A percentile compares a stretch with the other conserved stretches of the same genome.
Conservation (phyloP, 53 echinoderm and acorn worm genomes). For the Holothuria leucospilota region DNA sequence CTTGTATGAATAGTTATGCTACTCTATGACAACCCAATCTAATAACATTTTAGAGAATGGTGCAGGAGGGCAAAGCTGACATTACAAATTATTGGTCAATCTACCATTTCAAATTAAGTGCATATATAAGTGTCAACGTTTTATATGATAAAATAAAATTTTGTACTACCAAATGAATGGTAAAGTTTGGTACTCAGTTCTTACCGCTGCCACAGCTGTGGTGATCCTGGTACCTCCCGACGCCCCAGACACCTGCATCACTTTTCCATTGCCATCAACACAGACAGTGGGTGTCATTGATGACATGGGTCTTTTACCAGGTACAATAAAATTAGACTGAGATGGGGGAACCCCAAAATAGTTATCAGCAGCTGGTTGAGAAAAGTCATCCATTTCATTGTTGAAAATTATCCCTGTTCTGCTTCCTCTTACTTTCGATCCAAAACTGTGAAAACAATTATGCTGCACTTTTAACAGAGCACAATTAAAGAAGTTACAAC, state of each 20-base stretch:
- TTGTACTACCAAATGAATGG: too few relatives aligned
- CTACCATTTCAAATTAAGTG: too few relatives aligned
- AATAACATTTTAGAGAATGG: too few relatives aligned
- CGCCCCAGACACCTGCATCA: constrained; percentile 69
- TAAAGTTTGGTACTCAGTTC: not conserved
- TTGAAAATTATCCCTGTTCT: constrained; percentile 92
- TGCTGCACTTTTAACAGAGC: too few relatives aligned
- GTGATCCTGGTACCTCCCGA: constrained; percentile 87
- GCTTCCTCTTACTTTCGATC: constrained; percentile 75
- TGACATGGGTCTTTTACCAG: constrained; percentile 88
- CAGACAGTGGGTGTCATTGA: constrained; percentile 84
- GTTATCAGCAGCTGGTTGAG: constrained; percentile 66
- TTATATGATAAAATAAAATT: too few relatives aligned
- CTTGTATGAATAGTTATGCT: too few relatives aligned
- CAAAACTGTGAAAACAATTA: constrained; percentile 68
- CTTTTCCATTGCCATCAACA: constrained; percentile 57
- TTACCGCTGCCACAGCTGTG: constrained; percentile 63
- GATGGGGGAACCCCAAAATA: constrained; percentile 84
- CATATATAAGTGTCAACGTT: too few relatives aligned
- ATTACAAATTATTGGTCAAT: too few relatives aligned
- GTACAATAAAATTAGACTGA: constrained; percentile 78
- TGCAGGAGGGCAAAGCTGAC: too few relatives aligned
- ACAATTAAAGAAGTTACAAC: too few relatives aligned
- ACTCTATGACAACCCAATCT: too few relatives aligned
- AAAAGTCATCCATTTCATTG: constrained; percentile 96